These are phyloP conservation scores for Watsonalla cultraria DNA, from an alignment of 2,888 invertebrate species.

Conservation along the genomic window DNA sequence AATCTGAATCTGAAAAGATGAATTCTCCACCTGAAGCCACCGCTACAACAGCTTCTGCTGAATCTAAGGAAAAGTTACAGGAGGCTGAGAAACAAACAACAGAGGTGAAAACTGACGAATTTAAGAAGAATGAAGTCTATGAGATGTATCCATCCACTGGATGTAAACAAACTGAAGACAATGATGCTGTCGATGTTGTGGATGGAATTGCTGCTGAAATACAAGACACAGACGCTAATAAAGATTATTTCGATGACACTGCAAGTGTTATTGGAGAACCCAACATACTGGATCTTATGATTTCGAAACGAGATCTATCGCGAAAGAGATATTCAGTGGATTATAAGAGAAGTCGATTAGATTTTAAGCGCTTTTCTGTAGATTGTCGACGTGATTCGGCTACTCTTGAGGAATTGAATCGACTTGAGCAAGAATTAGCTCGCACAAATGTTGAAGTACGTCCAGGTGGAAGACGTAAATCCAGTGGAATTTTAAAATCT, in stretches of 20 bases:
- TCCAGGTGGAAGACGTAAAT: slow-evolving; percentile 56
- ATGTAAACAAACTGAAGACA: background rate
- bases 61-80: slow-evolving; percentile 33
- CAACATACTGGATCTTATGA: slow-evolving; percentile 42
- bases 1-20: slow-evolving; percentile 63
- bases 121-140: background rate
- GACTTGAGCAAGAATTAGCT: slow-evolving; percentile 60
- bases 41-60: slow-evolving; percentile 17
- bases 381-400: slow-evolving; percentile 62
- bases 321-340: slow-evolving; percentile 68
- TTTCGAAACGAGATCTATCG: slow-evolving; percentile 47
- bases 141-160: background rate
- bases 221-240: slow-evolving; percentile 25
- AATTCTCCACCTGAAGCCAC: slow-evolving; percentile 37
- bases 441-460: slow-evolving; percentile 64
- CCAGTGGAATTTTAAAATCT: slow-evolving; percentile 68
- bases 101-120: slow-evolving; percentile 4
- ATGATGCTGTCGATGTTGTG: background rate
- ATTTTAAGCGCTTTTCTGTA: slow-evolving; percentile 67
- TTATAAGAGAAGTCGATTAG: slow-evolving; percentile 56
- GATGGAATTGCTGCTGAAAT: slow-evolving; percentile 6
- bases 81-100: slow-evolving; percentile 14
- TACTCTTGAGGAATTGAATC: slow-evolving; percentile 58
- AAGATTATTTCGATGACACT: slow-evolving; percentile 32
- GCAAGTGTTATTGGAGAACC: slow-evolving; percentile 39